Conservation (phyloP, 2,113 vertebrate genomes). For the Rutilus rutilus region DNA sequence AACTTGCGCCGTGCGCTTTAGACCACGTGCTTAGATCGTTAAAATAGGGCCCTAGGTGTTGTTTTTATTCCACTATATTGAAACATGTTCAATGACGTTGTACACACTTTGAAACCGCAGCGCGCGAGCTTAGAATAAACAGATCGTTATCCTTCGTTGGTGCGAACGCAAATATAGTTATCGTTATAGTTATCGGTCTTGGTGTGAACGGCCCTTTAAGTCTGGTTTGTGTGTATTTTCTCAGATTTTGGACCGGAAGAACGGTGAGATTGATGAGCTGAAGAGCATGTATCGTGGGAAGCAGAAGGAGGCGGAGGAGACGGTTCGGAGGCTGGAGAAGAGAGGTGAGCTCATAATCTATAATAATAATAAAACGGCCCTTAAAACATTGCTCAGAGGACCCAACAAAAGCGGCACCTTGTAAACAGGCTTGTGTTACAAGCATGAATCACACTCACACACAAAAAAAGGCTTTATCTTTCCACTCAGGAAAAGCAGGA, state of each 20-base stretch:
- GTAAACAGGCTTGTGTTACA: not conserved
- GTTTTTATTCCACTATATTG: too few relatives aligned
- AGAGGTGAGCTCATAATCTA: constrained; percentile 81
- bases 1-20: too few relatives aligned
- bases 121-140: too few relatives aligned
- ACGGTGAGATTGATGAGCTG: constrained; percentile 88
- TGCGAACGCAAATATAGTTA: too few relatives aligned
- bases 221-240: not conserved
- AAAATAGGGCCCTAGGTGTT: too few relatives aligned
- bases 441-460: not conserved
- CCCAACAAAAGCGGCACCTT: not conserved
- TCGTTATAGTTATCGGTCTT: too few relatives aligned
- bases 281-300: constrained; percentile 83
- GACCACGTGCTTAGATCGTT: too few relatives aligned
- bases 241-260: constrained; percentile 94
- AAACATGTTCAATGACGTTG: too few relatives aligned
- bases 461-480: not conserved
- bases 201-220: too few relatives aligned
- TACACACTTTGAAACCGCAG: too few relatives aligned
- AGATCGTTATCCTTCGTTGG: too few relatives aligned
- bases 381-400: not conserved
- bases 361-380: not conserved
- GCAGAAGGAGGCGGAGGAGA: constrained; percentile 87
- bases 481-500: not conserved
- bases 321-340: constrained; percentile 85